These are phyloP conservation scores for Natrix natrix DNA, from an alignment of 2,797 vertebrate species.

Conservation along the genomic window DNA sequence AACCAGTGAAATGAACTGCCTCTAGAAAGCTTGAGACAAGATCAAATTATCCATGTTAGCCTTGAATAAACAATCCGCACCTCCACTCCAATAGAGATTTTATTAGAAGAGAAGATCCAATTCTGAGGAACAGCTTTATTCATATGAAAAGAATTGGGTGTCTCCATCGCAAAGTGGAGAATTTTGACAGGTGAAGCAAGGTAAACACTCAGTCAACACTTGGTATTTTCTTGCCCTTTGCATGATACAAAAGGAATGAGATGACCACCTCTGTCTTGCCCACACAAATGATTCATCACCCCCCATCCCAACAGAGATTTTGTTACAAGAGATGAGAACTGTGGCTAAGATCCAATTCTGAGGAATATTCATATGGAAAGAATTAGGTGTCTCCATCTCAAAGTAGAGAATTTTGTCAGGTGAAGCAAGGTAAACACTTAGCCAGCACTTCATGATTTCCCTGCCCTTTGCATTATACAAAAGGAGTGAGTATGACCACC, in stretches of 20 bases:
- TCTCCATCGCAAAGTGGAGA: not conserved
- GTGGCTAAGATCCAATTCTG: not conserved
- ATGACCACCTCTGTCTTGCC: not conserved
- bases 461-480: not conserved
- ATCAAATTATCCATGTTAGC: not conserved
- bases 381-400: slow-evolving; percentile 9
- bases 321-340: not conserved
- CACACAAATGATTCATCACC: not conserved
- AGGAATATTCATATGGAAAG: slow-evolving; percentile 10
- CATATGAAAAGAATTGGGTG: slow-evolving; percentile 5
- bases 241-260: not conserved
- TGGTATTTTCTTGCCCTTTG: not conserved
- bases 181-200: not conserved
- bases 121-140: too few species aligned
- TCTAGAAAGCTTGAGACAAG: not conserved
- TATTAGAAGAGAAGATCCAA: not conserved
- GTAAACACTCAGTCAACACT: not conserved
- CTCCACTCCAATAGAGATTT: not conserved
- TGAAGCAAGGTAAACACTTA: not conserved
- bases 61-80: not conserved
- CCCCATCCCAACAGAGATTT: not conserved
- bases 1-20: not conserved
- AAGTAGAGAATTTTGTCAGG: not conserved
- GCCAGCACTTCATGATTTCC: not conserved
- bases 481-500: not conserved